phyloP scores from a whole-genome alignment of 1,140 invertebrate genomes.

The Ctenoplectra terminalis region DNA sequence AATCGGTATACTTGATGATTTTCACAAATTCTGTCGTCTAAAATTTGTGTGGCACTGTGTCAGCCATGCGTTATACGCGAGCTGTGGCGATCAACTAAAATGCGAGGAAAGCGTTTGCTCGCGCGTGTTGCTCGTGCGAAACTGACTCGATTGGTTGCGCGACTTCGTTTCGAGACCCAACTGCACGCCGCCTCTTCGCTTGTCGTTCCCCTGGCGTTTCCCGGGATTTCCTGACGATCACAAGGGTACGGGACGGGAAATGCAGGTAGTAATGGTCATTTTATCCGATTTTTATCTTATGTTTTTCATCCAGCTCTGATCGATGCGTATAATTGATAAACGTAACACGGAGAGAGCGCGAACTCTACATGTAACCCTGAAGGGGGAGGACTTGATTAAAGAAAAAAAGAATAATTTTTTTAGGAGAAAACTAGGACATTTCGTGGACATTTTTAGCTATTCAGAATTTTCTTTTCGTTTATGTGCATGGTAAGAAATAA shows the following conservation, averaged over 20 bases:
- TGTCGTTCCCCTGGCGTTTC: not conserved
- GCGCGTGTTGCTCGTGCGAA: constrained; percentile 52
- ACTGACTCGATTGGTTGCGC: constrained; percentile 40
- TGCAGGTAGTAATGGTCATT: not conserved
- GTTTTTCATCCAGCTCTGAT: not conserved
- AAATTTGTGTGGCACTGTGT: not conserved
- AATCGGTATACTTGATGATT: not conserved
- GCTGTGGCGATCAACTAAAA: constrained; percentile 38
- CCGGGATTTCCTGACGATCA: not conserved
- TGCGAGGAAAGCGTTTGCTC: constrained; percentile 43
- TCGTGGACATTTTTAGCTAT: too few relatives aligned
- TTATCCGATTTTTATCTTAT: not conserved
- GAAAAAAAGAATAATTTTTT: too few relatives aligned
- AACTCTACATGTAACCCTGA: too few relatives aligned
- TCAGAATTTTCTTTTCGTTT: too few relatives aligned
- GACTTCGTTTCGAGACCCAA: constrained; percentile 5
- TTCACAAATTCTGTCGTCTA: not conserved
- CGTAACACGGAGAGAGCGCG: too few relatives aligned
- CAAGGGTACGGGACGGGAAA: not conserved
- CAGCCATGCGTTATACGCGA: constrained; percentile 21
- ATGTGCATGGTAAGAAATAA: too few relatives aligned
- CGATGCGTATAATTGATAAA: too few relatives aligned
- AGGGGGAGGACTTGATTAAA: too few relatives aligned
- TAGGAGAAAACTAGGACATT: too few relatives aligned
- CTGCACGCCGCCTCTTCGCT: not conserved